Percentiles rank a stretch among this genome's conserved stretches.
Evolutionary conservation across 2,797 vertebrate species (phyloP).

Genomic region (Catostomus latipinnis): DNA sequence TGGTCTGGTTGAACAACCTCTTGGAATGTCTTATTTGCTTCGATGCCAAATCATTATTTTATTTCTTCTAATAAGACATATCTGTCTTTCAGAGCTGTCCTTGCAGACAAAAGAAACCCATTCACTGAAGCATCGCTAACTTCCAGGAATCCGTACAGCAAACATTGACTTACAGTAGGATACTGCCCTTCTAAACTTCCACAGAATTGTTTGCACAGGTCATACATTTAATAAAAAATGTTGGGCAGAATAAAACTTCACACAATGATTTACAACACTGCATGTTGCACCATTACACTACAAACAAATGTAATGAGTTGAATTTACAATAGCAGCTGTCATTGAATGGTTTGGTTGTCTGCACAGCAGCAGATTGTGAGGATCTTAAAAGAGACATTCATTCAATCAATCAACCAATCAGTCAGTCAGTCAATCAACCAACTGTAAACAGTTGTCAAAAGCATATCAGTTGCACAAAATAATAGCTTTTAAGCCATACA

Average conservation of each 20-base stretch:
- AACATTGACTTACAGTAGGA: slow-evolving; percentile 32
- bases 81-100: background rate
- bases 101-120: background rate
- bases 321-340: background rate
- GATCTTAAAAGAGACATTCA: too few relatives aligned
- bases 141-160: slow-evolving; percentile 37
- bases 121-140: slow-evolving; percentile 22
- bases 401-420: too few relatives aligned
- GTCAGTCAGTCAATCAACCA: too few relatives aligned
- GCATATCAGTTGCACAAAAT: too few relatives aligned
- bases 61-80: background rate
- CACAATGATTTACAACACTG: background rate
- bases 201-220: background rate
- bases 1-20: background rate
- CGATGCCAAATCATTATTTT: background rate
- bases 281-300: background rate
- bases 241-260: background rate
- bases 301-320: background rate
- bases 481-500: too few relatives aligned
- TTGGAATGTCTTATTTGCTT: background rate
- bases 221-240: background rate
- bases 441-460: too few relatives aligned
- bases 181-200: background rate
- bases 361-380: too few relatives aligned
- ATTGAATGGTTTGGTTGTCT: too few relatives aligned